These are phyloP conservation scores for Lepus townsendii DNA, from an alignment of 2,797 vertebrate genomes.

Conservation along the genomic window DNA sequence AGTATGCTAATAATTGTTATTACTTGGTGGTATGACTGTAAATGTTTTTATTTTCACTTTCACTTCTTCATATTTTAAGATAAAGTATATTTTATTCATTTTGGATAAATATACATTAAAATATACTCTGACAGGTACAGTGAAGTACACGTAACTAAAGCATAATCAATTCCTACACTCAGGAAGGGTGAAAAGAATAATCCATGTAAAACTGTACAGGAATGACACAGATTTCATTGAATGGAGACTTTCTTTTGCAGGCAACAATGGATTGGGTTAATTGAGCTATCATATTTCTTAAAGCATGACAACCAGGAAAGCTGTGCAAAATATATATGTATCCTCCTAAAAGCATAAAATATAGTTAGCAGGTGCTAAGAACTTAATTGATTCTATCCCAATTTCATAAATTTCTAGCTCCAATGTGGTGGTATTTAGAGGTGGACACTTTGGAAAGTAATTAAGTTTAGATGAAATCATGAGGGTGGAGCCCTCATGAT, in stretches of 20 bases:
- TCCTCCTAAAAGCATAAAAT: neutral
- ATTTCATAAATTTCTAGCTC: neutral
- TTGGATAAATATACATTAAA: conserved; percentile 19
- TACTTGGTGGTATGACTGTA: neutral
- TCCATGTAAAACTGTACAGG: neutral
- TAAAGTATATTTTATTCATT: neutral
- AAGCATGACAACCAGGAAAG: neutral
- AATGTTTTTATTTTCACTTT: neutral
- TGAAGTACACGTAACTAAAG: neutral
- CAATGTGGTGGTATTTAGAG: neutral
- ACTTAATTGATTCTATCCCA: neutral
- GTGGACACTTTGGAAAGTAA: neutral
- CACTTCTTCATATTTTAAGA: neutral
- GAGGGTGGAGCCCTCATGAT: neutral
- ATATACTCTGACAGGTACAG: neutral
- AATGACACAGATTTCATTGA: neutral
- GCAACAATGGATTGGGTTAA: neutral
- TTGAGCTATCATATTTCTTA: neutral
- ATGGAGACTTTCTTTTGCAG: neutral
- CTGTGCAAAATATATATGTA: neutral
- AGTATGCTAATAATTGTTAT: neutral
- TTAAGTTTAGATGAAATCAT: neutral
- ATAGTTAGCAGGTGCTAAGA: neutral
- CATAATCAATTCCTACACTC: neutral
- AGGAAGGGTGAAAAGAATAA: neutral